phyloP scores from a whole-genome alignment of 2,888 invertebrate species.

The Invenusta paracnida region DNA sequence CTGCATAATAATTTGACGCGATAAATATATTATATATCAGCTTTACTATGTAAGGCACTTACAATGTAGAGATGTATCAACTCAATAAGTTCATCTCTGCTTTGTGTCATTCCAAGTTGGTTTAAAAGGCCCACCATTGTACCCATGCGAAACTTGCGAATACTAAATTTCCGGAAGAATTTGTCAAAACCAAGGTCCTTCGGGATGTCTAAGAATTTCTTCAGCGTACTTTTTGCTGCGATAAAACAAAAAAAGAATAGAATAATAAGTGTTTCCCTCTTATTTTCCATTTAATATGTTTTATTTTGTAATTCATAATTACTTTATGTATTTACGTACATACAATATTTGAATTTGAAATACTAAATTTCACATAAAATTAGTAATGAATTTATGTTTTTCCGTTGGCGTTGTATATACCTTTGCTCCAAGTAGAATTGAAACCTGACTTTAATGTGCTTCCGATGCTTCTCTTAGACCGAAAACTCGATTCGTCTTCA shows the following conservation, averaged over 20 bases:
- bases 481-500: no score
- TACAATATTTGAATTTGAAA: not conserved
- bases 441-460: no score
- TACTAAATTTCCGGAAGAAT: slow-evolving; percentile 47
- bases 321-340: not conserved
- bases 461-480: no score
- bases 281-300: not conserved
- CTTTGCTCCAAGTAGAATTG: not conserved
- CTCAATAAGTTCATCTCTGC: not conserved
- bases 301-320: not conserved
- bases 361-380: not conserved
- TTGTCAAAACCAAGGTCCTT: not conserved
- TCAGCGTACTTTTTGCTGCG: not conserved
- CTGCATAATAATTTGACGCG: not conserved
- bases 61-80: not conserved
- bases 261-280: not conserved
- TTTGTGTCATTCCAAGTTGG: slow-evolving; percentile 47
- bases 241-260: not conserved
- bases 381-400: no score
- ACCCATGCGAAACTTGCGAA: slow-evolving; percentile 49
- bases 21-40: no score
- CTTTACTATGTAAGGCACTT: not conserved
- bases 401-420: not conserved
- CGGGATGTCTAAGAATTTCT: not conserved
- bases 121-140: slow-evolving; percentile 49